These are phyloP conservation scores for Tachina fera DNA, from an alignment of 2,888 invertebrate species.

Conservation along the genomic window DNA sequence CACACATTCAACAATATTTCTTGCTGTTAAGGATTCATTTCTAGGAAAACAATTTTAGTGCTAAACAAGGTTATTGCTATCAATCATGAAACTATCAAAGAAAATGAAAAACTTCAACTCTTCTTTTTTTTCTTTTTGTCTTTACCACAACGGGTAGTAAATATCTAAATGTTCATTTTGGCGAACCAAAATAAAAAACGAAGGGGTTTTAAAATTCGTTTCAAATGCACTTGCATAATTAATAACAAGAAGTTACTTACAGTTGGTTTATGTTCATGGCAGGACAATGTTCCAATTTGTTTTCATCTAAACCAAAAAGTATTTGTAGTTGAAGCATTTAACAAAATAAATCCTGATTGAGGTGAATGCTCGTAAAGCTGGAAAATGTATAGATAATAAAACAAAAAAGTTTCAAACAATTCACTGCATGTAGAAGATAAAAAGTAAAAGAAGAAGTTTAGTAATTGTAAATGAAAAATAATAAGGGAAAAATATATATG, in stretches of 20 bases:
- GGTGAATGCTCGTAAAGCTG: slow-evolving; percentile 12
- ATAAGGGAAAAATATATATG: background rate
- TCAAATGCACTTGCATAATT: background rate
- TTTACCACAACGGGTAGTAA: background rate
- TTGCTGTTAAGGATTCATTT: background rate
- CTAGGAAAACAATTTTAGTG: background rate
- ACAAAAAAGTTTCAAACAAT: slow-evolving; percentile 14
- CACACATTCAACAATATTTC: background rate
- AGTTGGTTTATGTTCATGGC: slow-evolving; percentile 33
- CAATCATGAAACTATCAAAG: slow-evolving; percentile 1
- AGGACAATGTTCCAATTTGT: slow-evolving; percentile 46
- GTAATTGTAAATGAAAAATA: slow-evolving; percentile 28
- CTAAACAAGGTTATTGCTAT: background rate
- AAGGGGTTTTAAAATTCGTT: background rate
- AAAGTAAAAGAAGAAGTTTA: background rate
- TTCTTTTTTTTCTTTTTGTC: background rate
- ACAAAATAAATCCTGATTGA: background rate
- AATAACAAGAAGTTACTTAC: background rate
- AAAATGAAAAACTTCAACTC: background rate
- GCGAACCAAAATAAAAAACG: background rate
- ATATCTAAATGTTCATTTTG: background rate
- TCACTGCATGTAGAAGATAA: background rate
- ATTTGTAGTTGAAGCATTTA: background rate
- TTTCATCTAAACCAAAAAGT: slow-evolving; percentile 33
- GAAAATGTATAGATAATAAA: slow-evolving; percentile 6